Percentiles rank a stretch among this genome's conserved stretches.
phyloP scores from a whole-genome alignment of 2,113 vertebrate genomes.

The Cnemophilus loriae region DNA sequence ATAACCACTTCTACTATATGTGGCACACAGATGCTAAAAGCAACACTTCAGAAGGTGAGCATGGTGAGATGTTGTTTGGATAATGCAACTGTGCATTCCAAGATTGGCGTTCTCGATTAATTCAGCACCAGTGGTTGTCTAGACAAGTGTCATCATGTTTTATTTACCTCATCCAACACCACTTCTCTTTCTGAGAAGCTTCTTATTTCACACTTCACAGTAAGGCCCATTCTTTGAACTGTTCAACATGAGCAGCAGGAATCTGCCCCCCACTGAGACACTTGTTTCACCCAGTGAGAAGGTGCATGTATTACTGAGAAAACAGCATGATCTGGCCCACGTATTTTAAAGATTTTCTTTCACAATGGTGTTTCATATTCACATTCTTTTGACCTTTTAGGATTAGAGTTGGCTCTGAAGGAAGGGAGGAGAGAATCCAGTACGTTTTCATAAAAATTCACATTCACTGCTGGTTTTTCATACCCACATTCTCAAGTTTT shows the following conservation, averaged over 20 bases:
- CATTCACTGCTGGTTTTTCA: not conserved
- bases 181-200: not conserved
- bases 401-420: constrained; percentile 9
- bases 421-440: not conserved
- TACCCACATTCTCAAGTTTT: not conserved
- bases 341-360: constrained; percentile 27
- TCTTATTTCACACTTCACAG: constrained; percentile 5
- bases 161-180: constrained; percentile 1
- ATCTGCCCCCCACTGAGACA: not conserved
- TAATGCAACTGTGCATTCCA: not conserved
- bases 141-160: constrained; percentile 20
- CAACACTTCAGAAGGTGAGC: not conserved
- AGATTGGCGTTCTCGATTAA: not conserved
- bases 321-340: not conserved
- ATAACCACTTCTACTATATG: not conserved
- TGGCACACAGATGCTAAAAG: not conserved
- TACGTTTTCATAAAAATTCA: not conserved
- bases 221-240: not conserved
- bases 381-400: constrained; percentile 8
- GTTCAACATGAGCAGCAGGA: not conserved
- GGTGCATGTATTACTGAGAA: not conserved
- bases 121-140: not conserved
- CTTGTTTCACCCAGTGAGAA: not conserved
- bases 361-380: not conserved
- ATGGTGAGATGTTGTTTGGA: not conserved